A percentile compares a stretch with the other conserved stretches of the same genome.
Conservation (phyloP, 2,888 invertebrate species). For the Physocephala rufipes region DNA sequence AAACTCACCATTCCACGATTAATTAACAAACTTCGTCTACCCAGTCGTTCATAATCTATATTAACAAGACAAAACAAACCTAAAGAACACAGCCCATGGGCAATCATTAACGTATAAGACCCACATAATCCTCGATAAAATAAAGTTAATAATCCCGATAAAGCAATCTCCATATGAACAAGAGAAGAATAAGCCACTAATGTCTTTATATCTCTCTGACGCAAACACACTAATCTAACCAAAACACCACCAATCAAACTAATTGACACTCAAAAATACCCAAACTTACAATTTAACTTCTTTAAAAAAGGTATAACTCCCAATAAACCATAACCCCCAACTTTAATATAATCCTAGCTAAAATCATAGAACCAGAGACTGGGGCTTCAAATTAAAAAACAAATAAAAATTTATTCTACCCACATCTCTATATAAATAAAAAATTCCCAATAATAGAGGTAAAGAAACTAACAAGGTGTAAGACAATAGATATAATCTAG, state of each 20-base stretch:
- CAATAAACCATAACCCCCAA: conserved; percentile 76
- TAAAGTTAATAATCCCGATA: conserved; percentile 70
- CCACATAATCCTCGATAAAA: conserved; percentile 69
- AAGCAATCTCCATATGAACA: conserved; percentile 74
- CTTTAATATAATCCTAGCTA: conserved; percentile 78
- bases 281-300: conserved; percentile 66
- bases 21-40: conserved; percentile 59
- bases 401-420: conserved; percentile 69
- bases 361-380: conserved; percentile 77
- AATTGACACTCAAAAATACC: conserved; percentile 69
- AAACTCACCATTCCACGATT: conserved; percentile 73
- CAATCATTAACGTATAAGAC: conserved; percentile 71
- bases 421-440: conserved; percentile 57
- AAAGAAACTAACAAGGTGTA: conserved; percentile 76
- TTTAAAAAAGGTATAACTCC: conserved; percentile 69
- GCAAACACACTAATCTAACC: conserved; percentile 74
- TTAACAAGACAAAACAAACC: conserved; percentile 74
- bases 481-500: conserved; percentile 74
- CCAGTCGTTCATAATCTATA: conserved; percentile 61
- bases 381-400: conserved; percentile 72
- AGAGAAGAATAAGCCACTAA: conserved; percentile 75
- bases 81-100: conserved; percentile 74
- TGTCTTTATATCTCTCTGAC: conserved; percentile 75
- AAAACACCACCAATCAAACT: conserved; percentile 71
- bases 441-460: conserved; percentile 64